phyloP scores from a whole-genome alignment of 2,888 invertebrate genomes.

The Melinopterus prodromus region DNA sequence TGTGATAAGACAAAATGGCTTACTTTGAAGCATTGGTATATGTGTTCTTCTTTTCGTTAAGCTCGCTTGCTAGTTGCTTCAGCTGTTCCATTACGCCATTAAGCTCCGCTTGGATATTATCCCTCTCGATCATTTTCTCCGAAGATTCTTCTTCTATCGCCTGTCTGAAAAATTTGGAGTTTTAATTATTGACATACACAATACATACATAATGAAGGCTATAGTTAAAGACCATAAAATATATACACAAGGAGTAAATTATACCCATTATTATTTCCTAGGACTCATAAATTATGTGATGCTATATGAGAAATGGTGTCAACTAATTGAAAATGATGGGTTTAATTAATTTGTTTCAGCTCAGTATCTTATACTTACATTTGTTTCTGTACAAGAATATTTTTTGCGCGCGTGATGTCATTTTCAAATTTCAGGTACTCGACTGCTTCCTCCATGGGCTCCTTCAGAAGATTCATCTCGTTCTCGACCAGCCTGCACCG shows the following conservation, averaged over 20 bases:
- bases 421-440: slow-evolving; percentile 84
- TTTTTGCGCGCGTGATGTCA: slow-evolving; percentile 71
- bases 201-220: too few species aligned
- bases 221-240: too few species aligned
- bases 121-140: slow-evolving; percentile 63
- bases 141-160: slow-evolving; percentile 67
- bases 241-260: too few species aligned
- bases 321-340: neutral
- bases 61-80: slow-evolving; percentile 63
- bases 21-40: slow-evolving; percentile 48
- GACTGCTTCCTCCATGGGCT: slow-evolving; percentile 81
- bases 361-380: slow-evolving; percentile 58
- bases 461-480: slow-evolving; percentile 80
- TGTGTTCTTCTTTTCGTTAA: slow-evolving; percentile 58
- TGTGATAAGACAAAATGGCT: slow-evolving; percentile 7
- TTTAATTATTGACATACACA: slow-evolving; percentile 11
- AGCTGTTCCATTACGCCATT: slow-evolving; percentile 69
- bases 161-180: slow-evolving; percentile 57
- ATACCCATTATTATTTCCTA: too few species aligned
- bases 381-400: slow-evolving; percentile 76
- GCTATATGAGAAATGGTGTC: slow-evolving; percentile 22
- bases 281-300: too few species aligned
- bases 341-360: neutral
- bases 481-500: slow-evolving; percentile 83
- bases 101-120: slow-evolving; percentile 68